Percentiles rank a stretch among this genome's conserved stretches.
Conservation (phyloP, 2,113 vertebrate genomes). For the Anarhynchus alexandrinus region DNA sequence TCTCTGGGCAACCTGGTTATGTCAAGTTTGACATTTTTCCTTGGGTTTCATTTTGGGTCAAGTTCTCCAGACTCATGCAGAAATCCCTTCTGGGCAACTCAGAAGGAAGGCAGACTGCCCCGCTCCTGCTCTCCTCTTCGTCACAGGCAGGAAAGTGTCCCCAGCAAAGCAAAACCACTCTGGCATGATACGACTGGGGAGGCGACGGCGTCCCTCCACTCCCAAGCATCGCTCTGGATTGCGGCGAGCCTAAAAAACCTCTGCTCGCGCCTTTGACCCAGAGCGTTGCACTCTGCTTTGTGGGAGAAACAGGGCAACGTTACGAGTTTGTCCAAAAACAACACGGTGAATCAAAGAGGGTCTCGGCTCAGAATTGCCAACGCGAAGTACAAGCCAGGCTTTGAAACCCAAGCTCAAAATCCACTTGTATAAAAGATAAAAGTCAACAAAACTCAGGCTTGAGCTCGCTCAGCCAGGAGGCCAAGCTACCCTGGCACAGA, state of each 20-base stretch:
- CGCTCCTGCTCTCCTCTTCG: background rate
- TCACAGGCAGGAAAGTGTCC: accelerated
- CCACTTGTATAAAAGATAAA: background rate
- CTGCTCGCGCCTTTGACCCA: background rate
- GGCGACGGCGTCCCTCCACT: background rate
- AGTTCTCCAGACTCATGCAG: background rate
- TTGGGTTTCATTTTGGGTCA: background rate
- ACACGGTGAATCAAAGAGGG: background rate
- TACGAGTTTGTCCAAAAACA: background rate
- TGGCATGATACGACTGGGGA: accelerated
- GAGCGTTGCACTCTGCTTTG: accelerated
- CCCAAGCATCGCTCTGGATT: background rate
- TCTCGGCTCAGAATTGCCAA: background rate
- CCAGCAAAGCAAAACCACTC: background rate
- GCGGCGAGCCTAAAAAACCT: background rate
- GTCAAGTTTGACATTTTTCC: accelerated
- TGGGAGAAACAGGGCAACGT: accelerated
- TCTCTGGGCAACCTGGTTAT: too few relatives aligned
- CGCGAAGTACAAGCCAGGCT: background rate
- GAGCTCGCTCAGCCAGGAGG: background rate
- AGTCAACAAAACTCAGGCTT: background rate
- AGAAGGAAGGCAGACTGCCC: background rate
- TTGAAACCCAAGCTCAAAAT: background rate
- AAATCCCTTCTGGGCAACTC: background rate
- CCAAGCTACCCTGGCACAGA: background rate